phyloP scores from a whole-genome alignment of 2,113 vertebrate genomes.

The Pelodiscus sinensis region DNA sequence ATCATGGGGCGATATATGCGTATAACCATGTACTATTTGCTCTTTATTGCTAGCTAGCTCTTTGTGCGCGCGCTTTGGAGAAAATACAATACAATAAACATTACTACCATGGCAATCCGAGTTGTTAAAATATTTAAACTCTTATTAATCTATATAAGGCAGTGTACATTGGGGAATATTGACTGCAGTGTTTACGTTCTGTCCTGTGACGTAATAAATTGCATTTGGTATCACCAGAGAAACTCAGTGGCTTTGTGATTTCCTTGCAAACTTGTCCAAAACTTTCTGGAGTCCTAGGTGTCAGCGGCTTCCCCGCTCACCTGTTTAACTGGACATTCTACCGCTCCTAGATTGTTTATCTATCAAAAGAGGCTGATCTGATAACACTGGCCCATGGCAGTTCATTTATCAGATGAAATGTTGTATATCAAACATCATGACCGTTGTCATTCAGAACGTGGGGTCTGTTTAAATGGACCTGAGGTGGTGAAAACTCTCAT shows the following conservation, averaged over 20 bases:
- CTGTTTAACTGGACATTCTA: background rate
- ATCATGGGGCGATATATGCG: background rate
- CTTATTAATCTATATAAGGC: slow-evolving; percentile 69
- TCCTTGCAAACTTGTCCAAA: background rate
- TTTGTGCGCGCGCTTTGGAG: background rate
- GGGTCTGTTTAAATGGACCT: background rate
- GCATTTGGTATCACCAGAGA: slow-evolving; percentile 54
- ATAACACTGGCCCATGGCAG: background rate
- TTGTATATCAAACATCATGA: accelerated
- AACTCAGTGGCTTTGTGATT: slow-evolving; percentile 28
- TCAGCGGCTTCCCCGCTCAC: background rate
- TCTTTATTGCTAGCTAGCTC: slow-evolving; percentile 7
- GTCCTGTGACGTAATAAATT: slow-evolving; percentile 62
- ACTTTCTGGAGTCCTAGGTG: accelerated
- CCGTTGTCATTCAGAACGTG: background rate
- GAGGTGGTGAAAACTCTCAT: background rate
- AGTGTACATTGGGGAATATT: slow-evolving; percentile 44
- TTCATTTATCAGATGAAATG: background rate
- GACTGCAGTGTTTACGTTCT: slow-evolving; percentile 65
- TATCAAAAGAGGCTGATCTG: background rate
- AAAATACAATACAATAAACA: slow-evolving; percentile 28
- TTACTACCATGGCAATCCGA: slow-evolving; percentile 48
- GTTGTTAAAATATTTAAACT: slow-evolving; percentile 65
- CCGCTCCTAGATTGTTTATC: background rate
- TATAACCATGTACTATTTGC: background rate